Conservation (phyloP, 2,113 vertebrate genomes). For the Daubentonia madagascariensis region DNA sequence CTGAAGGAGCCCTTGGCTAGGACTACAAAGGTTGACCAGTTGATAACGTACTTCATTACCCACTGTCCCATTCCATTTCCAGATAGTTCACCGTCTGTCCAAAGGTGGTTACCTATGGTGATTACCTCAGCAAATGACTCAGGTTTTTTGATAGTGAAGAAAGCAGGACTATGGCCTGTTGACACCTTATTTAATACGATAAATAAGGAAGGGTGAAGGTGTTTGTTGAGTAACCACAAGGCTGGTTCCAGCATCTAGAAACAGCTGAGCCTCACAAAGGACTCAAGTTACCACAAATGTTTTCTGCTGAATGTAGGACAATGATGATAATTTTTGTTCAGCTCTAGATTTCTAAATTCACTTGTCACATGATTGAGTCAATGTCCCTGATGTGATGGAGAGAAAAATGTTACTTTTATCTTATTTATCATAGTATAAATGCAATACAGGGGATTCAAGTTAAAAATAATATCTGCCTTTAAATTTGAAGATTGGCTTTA, state of each 20-base stretch:
- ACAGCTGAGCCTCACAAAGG: neutral
- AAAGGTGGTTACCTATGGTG: neutral
- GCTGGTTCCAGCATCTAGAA: neutral
- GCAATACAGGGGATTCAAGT: neutral
- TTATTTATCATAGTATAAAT: neutral
- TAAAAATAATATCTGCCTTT: conserved; percentile 9
- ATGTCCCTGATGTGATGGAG: neutral
- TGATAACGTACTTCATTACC: neutral
- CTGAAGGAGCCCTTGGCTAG: neutral
- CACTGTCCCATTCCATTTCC: neutral
- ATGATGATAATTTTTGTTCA: neutral
- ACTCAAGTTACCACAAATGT: neutral
- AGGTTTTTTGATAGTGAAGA: neutral
- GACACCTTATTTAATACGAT: neutral
- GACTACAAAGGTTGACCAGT: neutral
- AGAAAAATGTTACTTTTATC: neutral
- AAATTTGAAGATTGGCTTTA: neutral
- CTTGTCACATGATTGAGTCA: neutral
- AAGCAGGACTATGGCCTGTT: neutral
- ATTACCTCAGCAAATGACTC: conserved; percentile 33
- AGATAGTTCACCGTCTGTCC: neutral
- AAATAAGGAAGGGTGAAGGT: neutral
- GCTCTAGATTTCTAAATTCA: neutral
- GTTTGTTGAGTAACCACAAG: neutral
- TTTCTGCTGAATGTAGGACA: neutral